phyloP scores from a whole-genome alignment of 2,888 invertebrate genomes.

The Deilephila elpenor region DNA sequence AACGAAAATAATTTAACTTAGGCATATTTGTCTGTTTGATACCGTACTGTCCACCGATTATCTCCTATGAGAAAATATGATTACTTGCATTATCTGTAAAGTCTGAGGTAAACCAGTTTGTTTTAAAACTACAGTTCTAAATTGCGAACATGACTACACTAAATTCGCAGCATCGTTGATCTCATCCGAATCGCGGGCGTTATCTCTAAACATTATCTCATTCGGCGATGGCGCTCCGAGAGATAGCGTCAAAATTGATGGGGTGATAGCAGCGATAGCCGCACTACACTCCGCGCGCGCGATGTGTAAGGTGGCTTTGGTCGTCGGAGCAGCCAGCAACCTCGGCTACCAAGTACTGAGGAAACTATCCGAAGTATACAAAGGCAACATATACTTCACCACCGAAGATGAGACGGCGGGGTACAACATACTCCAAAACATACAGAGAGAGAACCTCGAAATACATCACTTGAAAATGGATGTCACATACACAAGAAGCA shows the following conservation, averaged over 20 bases:
- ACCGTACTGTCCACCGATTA: no score
- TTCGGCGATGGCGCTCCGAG: conserved; percentile 56
- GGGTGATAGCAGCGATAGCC: conserved; percentile 70
- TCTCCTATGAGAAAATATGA: neutral
- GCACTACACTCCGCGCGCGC: conserved; percentile 59
- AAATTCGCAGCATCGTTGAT: conserved; percentile 59
- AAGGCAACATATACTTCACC: conserved; percentile 76
- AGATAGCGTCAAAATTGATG: conserved; percentile 72
- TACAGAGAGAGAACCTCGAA: conserved; percentile 57
- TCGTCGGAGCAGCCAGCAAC: conserved; percentile 75
- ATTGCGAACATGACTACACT: neutral
- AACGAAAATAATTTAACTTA: no score
- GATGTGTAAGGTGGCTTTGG: conserved; percentile 76
- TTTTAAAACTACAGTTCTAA: neutral
- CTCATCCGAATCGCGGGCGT: conserved; percentile 49
- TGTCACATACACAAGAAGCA: conserved; percentile 75
- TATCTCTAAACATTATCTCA: conserved; percentile 65
- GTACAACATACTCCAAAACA: conserved; percentile 65
- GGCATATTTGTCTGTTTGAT: no score
- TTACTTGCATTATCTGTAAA: no score
- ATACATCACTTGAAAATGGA: conserved; percentile 72
- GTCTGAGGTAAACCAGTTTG: no score
- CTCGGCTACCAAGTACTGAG: conserved; percentile 75
- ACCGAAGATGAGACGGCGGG: conserved; percentile 72
- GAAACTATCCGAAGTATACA: conserved; percentile 63